phyloP scores from a whole-genome alignment of 2,113 vertebrate species.

The Austrofundulus limnaeus region DNA sequence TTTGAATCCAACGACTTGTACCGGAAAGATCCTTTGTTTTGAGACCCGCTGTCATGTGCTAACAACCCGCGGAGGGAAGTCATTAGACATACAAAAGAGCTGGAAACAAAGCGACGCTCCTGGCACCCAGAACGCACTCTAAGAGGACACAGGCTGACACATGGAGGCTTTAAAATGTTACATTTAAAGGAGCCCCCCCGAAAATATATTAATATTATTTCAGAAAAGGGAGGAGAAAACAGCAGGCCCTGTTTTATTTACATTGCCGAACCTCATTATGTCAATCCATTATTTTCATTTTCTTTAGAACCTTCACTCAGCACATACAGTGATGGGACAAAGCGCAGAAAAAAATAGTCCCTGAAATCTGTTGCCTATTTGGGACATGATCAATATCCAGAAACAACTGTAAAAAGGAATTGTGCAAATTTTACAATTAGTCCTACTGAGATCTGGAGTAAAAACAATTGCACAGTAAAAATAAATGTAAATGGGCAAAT shows the following conservation, averaged over 20 bases:
- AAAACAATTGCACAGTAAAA: slow-evolving; percentile 39
- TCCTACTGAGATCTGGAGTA: slow-evolving; percentile 61
- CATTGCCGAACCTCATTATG: slow-evolving; percentile 90
- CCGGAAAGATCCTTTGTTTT: slow-evolving; percentile 94
- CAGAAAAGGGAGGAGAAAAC: slow-evolving; percentile 79
- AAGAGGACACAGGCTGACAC: slow-evolving; percentile 90
- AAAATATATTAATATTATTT: no score
- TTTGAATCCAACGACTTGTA: slow-evolving; percentile 97
- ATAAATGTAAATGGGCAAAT: slow-evolving; percentile 56
- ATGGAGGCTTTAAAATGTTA: slow-evolving; percentile 78
- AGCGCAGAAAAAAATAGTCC: slow-evolving; percentile 87
- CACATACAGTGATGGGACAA: slow-evolving; percentile 85
- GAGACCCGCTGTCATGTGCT: slow-evolving; percentile 99
- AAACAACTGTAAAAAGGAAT: slow-evolving; percentile 76
- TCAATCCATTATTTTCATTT: slow-evolving; percentile 95
- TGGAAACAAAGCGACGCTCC: slow-evolving; percentile 97
- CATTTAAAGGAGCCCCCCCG: slow-evolving; percentile 40
- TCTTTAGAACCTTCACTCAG: slow-evolving; percentile 88
- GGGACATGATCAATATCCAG: slow-evolving; percentile 70
- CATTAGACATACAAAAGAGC: slow-evolving; percentile 99
- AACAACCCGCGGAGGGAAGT: slow-evolving; percentile 99
- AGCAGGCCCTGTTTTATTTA: slow-evolving; percentile 76
- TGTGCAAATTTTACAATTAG: slow-evolving; percentile 65
- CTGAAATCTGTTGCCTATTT: slow-evolving; percentile 29
- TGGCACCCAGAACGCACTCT: slow-evolving; percentile 89